A percentile compares a stretch with the other conserved stretches of the same genome.
These are phyloP conservation scores for Prinia subflava DNA, from an alignment of 2,113 vertebrate genomes.

Conservation along the genomic window DNA sequence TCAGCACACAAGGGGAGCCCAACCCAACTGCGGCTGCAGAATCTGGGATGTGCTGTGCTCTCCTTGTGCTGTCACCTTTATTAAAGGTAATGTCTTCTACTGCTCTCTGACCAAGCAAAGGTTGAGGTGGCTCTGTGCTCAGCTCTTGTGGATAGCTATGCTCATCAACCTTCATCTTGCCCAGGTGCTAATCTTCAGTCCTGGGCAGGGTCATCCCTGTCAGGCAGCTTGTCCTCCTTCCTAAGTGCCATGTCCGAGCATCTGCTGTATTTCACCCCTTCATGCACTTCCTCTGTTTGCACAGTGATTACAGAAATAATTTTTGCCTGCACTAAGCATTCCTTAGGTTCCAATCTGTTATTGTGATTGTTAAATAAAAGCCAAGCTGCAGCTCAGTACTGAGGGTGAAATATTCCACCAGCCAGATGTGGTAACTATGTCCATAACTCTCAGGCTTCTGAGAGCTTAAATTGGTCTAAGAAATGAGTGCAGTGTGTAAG, in stretches of 20 bases:
- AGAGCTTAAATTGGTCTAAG: neutral
- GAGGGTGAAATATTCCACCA: neutral
- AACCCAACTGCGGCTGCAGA: rapidly evolving
- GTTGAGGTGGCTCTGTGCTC: neutral
- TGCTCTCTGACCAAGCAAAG: neutral
- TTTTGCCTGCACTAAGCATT: neutral
- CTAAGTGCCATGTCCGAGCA: neutral
- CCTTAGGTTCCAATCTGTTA: neutral
- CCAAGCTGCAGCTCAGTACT: neutral
- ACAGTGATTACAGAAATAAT: neutral
- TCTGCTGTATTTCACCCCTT: neutral
- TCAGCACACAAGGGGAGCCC: neutral
- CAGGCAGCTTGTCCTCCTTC: neutral
- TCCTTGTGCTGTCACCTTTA: neutral
- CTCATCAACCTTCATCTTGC: neutral
- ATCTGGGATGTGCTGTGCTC: rapidly evolving
- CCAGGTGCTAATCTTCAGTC: neutral
- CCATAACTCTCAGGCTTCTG: neutral
- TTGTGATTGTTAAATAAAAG: neutral
- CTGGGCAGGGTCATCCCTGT: neutral
- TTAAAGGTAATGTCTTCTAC: neutral
- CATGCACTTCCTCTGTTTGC: neutral
- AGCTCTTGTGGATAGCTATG: neutral
- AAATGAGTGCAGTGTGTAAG: neutral
- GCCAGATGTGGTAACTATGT: neutral